Evolutionary conservation across 2,888 invertebrate genomes (phyloP).

Genomic region (Gerris lacustris): DNA sequence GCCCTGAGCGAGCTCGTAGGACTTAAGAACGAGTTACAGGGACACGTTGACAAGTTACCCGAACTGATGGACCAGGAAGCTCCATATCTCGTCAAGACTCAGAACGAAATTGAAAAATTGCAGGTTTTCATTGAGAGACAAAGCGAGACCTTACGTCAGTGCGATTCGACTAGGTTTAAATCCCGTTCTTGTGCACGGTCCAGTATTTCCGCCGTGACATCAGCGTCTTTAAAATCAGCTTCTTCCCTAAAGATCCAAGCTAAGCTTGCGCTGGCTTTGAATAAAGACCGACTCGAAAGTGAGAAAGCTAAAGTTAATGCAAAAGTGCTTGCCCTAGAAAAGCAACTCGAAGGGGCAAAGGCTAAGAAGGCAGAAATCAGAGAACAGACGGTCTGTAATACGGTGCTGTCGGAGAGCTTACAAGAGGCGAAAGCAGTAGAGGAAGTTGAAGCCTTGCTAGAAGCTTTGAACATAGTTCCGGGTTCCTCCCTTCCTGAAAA

Average conservation of each 20-base stretch:
- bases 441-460: neutral
- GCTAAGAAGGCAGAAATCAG: neutral
- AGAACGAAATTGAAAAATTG: too few relatives aligned
- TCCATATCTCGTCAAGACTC: too few relatives aligned
- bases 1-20: too few relatives aligned
- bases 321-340: neutral
- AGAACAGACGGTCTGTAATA: neutral
- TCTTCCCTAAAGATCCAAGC: neutral
- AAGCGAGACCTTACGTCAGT: too few relatives aligned
- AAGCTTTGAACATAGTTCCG: neutral
- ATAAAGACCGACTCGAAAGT: neutral
- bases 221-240: neutral
- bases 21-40: too few relatives aligned
- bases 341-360: neutral
- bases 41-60: too few relatives aligned
- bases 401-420: neutral
- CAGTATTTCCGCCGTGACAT: too few relatives aligned
- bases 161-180: too few relatives aligned
- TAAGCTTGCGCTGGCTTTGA: neutral
- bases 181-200: too few relatives aligned
- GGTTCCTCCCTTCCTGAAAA: neutral
- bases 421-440: neutral
- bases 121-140: too few relatives aligned
- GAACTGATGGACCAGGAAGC: too few relatives aligned
- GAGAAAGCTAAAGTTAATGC: neutral